Evolutionary conservation across 2,113 vertebrate species (phyloP).

Genomic region (Gopherus evgoodei): DNA sequence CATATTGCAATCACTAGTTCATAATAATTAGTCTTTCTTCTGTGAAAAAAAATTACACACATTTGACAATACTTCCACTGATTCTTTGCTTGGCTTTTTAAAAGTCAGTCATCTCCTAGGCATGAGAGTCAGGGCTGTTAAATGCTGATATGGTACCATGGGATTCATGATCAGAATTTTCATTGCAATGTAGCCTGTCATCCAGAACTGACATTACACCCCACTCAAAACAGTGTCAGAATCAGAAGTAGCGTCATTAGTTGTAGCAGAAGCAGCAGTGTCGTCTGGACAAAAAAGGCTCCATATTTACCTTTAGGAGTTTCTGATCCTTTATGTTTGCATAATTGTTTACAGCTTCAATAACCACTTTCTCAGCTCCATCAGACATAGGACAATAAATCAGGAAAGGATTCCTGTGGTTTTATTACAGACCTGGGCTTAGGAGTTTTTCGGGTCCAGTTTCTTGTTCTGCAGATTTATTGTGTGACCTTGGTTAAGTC

Average conservation of each 20-base stretch:
- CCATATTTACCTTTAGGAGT: constrained; percentile 58
- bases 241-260: constrained; percentile 73
- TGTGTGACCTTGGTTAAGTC: neutral
- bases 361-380: constrained; percentile 33
- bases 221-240: constrained; percentile 56
- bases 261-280: constrained; percentile 57
- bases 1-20: constrained; percentile 10
- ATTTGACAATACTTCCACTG: constrained; percentile 63
- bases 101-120: constrained; percentile 49
- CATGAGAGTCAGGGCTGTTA: constrained; percentile 72
- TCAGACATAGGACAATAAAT: constrained; percentile 19
- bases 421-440: neutral
- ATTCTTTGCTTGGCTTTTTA: constrained; percentile 73
- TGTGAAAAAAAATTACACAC: constrained; percentile 32
- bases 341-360: neutral
- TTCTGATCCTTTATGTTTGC: constrained; percentile 38
- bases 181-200: constrained; percentile 66
- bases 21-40: constrained; percentile 16
- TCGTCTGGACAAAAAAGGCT: constrained; percentile 73
- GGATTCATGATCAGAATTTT: constrained; percentile 80
- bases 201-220: constrained; percentile 78
- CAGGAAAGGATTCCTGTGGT: neutral
- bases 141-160: constrained; percentile 76
- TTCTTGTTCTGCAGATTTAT: neutral
- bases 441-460: neutral